phyloP scores from a whole-genome alignment of 1,140 invertebrate genomes.

The Marisa cornuarietis region DNA sequence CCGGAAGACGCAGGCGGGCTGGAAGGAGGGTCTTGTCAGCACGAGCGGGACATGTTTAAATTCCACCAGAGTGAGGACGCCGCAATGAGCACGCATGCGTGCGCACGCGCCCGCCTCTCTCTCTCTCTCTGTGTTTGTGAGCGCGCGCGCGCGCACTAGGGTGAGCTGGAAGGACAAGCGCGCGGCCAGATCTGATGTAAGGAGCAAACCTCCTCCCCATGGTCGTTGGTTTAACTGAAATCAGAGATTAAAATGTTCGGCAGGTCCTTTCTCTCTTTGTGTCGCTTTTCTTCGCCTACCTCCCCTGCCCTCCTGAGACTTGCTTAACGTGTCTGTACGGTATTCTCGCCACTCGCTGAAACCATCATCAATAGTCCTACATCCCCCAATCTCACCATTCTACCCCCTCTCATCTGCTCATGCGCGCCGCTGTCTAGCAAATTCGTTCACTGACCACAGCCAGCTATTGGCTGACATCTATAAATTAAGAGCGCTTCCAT shows the following conservation, averaged over 20 bases:
- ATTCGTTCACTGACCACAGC: not conserved
- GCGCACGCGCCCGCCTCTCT: too few species aligned
- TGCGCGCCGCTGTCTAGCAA: too few species aligned
- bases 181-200: not conserved
- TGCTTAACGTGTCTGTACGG: too few species aligned
- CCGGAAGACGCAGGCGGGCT: constrained; percentile 19
- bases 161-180: not conserved
- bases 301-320: too few species aligned
- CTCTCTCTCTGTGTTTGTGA: not conserved
- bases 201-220: not conserved
- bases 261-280: too few species aligned
- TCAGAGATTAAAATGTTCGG: too few species aligned
- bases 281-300: too few species aligned
- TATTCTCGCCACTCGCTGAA: too few species aligned
- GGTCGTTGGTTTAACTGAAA: not conserved
- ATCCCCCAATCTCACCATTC: too few species aligned
- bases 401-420: too few species aligned
- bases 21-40: constrained; percentile 6
- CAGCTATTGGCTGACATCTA: not conserved
- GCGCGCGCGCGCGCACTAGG: not conserved
- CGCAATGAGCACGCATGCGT: not conserved
- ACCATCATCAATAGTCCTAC: too few species aligned
- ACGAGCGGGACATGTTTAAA: constrained; percentile 11
- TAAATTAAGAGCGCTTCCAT: too few species aligned
- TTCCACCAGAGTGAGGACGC: constrained; percentile 10